Base-by-base conservation (phyloP, 2,797 vertebrate genomes). In the Schizopygopsis pylzovi region DNA sequence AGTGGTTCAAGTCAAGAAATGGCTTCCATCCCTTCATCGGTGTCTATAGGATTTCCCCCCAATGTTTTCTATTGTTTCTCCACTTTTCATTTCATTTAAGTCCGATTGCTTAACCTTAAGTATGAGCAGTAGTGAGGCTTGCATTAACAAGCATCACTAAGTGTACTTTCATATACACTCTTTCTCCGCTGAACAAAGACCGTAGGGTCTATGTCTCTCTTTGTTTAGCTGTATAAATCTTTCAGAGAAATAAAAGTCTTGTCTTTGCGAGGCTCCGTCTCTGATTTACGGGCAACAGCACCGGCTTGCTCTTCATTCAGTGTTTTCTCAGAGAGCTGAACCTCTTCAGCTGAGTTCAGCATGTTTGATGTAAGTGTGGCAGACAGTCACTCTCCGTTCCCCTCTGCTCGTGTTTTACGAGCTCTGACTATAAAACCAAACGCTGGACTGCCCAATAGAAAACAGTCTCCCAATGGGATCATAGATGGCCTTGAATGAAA, bases 341-440 rank as follows among this genome's bases (percentile, higher is more conserved):
- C 75, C 82, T 75, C 82, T 67, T 73, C 68, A 79, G 70, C 77
- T 54, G 28, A 80, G 83, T 4, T 7, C n/a, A 75, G 33, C 33
- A 33, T n/a, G 45, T 84, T 68, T 88, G 84, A 87, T 90, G 87
- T 68, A 85, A 88, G 87, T 72, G 82, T 87, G 72, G 77, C 79
- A 85, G 70, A 84, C 88, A 89, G 54, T 86, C 82, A 49, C 92
- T 93, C 91, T 92, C 91, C 88, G 92, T 93, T 93, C 79, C 68
- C 76, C 85, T 83, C 82, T 68, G 93, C 93, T 94, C 91, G 93
- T 94, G 94, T 95, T 95, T 95, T 95, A 95, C 92, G 94, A 94
- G 93, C 92, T 91, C 91, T 88, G 92, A 95, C 94, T 94, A 93
- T 94, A 94, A 95, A 95, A 95, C 94, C 93, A 92, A 90, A 82